Base-by-base conservation (phyloP, 1,140 invertebrate species). In the Trachymyrmex septentrionalis region DNA sequence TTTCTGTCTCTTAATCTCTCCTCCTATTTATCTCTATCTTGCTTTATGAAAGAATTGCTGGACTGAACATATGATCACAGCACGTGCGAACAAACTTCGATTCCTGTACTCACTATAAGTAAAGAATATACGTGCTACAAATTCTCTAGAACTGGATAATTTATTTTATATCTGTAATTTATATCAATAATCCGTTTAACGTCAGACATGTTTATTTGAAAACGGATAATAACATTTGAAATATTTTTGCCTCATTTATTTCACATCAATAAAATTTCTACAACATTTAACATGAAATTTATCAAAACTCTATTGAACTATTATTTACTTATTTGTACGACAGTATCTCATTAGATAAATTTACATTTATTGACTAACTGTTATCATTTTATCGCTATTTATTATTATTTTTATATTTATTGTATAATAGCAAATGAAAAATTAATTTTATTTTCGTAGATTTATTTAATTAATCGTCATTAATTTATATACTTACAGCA, bases 1-100 rank as follows among this genome's bases (percentile, higher is more conserved):
- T 27, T 27, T 72, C 75, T 71, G 50, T 71, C 44, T 38, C 12
- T 66, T 53, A 61, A 30, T 27, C 6, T 34, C 19, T 67, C 77
- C 59, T 53, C 69, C 48, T 86, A n/a, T 71, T 72, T 88, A 55
- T 64, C 59, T 77, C 19, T 66, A 50, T 87, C 57, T 63, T 38
- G 16, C 21, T 72, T 10, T 1, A 27, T 50, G 2, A 3, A 57
- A 59, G 44, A 61, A 21, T 3, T 61, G 38, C 38, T 50, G 19
- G 53, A 59, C 19, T 34, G 10, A 81, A 72, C 10, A 44, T 71
- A 72, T 44, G 30, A 71, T 34, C 61, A 14, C 55, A 24, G 55
- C 44, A 55, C 16, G 63, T 38, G 44, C 76, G 6, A 59, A 59
- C 38, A 9, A 57, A 6, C 9, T 75, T 61, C 21, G 7, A 61